Conservation (phyloP, 2,888 invertebrate genomes). For the Heteromurus nitidus region DNA sequence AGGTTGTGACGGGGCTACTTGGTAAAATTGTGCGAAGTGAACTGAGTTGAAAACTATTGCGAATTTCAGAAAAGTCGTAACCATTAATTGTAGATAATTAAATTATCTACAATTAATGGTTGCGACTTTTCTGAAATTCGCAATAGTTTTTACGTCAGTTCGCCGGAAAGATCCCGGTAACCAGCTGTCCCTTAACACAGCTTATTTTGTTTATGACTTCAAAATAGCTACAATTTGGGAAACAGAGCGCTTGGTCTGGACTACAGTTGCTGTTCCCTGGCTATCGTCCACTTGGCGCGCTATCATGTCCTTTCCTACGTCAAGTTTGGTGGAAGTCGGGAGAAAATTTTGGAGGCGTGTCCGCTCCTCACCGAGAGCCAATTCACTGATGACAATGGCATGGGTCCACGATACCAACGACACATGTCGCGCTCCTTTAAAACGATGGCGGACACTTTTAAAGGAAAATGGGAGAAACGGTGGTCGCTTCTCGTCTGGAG, state of each 20-base stretch:
- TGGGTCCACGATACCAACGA: conserved; percentile 31
- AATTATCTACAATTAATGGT: background rate
- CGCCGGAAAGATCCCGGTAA: no score
- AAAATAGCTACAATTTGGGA: conserved; percentile 44
- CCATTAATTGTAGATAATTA: background rate
- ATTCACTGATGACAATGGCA: conserved; percentile 54
- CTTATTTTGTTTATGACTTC: no score
- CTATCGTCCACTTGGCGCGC: conserved; percentile 63
- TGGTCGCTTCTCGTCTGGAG: conserved; percentile 22
- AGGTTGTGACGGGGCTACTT: no score
- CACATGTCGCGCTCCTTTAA: conserved; percentile 32
- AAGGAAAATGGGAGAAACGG: conserved; percentile 17
- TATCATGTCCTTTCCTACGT: conserved; percentile 71
- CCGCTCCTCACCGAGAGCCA: conserved; percentile 65
- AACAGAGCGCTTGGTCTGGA: conserved; percentile 69
- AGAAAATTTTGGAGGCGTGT: conserved; percentile 64
- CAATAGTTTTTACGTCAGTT: no score
- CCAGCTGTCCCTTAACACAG: no score
- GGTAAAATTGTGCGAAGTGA: no score
- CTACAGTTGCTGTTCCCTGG: conserved; percentile 54
- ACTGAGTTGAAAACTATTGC: background rate
- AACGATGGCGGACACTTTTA: conserved; percentile 45
- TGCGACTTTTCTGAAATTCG: no score
- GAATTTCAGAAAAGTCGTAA: background rate
- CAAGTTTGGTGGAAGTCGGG: conserved; percentile 68